phyloP scores from a whole-genome alignment of 1,140 invertebrate genomes.

The Panulirus ornatus region DNA sequence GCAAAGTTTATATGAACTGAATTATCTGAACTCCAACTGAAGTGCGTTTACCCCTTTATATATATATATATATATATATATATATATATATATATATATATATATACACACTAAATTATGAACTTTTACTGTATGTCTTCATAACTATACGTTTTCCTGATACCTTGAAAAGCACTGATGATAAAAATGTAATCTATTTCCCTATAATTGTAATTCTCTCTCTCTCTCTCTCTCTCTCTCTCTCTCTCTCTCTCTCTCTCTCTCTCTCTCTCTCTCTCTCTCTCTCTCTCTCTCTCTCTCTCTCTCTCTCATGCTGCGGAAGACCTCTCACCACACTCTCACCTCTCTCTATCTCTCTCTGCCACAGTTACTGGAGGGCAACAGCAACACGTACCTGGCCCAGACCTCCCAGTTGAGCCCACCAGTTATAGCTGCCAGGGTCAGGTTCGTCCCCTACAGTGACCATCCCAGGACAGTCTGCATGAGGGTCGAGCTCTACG shows the following conservation, averaged over 20 bases:
- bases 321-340: neutral
- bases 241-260: neutral
- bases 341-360: neutral
- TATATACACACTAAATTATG: no score
- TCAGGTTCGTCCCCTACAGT: slow-evolving; percentile 40
- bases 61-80: no score
- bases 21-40: no score
- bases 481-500: slow-evolving; percentile 40
- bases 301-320: neutral
- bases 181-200: no score
- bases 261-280: neutral
- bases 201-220: no score
- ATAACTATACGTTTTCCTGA: no score
- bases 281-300: neutral
- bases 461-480: slow-evolving; percentile 36
- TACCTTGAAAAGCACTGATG: no score
- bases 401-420: slow-evolving; percentile 38
- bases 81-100: no score
- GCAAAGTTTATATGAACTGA: no score
- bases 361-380: slow-evolving; percentile 31
- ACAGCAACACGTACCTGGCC: slow-evolving; percentile 40
- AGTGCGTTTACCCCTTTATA: no score
- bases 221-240: slow-evolving; percentile 12
- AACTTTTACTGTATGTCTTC: no score
- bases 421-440: slow-evolving; percentile 37